Base-by-base conservation (phyloP, 2,797 vertebrate species). In the Sternarchorhynchus goeldii region DNA sequence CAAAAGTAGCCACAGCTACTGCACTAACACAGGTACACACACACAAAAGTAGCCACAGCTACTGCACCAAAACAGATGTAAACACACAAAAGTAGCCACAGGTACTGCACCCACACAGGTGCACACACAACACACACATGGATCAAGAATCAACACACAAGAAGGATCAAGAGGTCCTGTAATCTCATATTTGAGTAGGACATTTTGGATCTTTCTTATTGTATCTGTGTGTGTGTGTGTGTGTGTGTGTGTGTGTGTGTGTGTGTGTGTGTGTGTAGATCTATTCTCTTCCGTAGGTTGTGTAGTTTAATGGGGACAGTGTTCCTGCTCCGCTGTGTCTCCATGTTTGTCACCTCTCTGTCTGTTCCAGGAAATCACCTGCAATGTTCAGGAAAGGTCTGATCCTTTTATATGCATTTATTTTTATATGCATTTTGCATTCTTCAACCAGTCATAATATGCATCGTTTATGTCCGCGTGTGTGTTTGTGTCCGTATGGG, bases 331-430 rank as follows among this genome's bases (percentile, higher is more conserved):
- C 94, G 97, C 29, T 98, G 97, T 75, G 86, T 97, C 88, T 97
- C 96, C 73, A 99, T 99, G 97, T 98, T 98, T 86, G 97, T 96
- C 86, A 99, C 97, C 82, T 99, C 97, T 0, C 95, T 99, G 74
- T 99, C 97, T 3, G 97, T 99, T 78, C 97, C 97, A 4, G 97
- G 96, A 78, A 95, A 96, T 86, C 97, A 98, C 80, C 91, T 98
- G 65, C 94, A 97, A 87, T 99, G 97, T 85, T 94, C 95, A 86
- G 97, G 96, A 88, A 97, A 98, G 95, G 97, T 98, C 82, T 57
- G 88, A 90, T 86, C 80, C 84, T 25, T 25, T 25, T 25, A 25
- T 25, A 25, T 25, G 1, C 25, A 25, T 25, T 25, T 25, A 25
- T 25, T 25, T 25, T 57, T 25, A 8, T 3, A 76, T 16, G 17